A percentile compares a stretch with the other conserved stretches of the same genome.
Evolutionary conservation across 2,113 vertebrate species (phyloP).

Genomic region (Ceyx margarethae): DNA sequence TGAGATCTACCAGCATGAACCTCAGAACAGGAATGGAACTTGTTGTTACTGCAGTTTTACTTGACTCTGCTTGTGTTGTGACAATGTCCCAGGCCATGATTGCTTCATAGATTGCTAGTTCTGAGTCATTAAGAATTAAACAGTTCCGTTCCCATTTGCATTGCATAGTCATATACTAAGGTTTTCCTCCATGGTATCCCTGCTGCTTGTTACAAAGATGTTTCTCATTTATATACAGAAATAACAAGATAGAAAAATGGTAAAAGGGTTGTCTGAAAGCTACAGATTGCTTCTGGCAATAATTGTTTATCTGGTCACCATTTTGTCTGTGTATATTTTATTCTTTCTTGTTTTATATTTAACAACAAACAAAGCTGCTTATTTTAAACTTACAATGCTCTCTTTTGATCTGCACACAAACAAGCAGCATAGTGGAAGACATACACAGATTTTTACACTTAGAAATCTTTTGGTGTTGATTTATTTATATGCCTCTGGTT

Average conservation of each 20-base stretch:
- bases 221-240: conserved; percentile 50
- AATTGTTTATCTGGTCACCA: conserved; percentile 24
- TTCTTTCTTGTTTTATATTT: not conserved
- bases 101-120: not conserved
- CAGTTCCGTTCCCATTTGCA: not conserved
- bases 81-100: not conserved
- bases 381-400: conserved; percentile 7
- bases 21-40: not conserved
- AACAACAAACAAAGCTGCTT: conserved; percentile 14
- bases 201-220: not conserved
- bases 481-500: not conserved
- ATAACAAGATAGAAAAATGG: conserved; percentile 12
- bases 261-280: not conserved
- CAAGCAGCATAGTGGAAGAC: not conserved
- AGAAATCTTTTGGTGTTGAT: not conserved
- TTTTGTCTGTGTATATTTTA: conserved; percentile 20
- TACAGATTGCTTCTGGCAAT: not conserved
- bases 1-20: not conserved
- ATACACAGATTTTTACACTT: not conserved
- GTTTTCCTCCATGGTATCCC: not conserved
- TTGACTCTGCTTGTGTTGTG: not conserved
- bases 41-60: not conserved
- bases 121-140: not conserved
- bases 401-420: not conserved
- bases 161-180: not conserved